A percentile compares a stretch with the other conserved stretches of the same genome.
Conservation (phyloP, 2,113 vertebrate genomes). For the Scolopax mira region DNA sequence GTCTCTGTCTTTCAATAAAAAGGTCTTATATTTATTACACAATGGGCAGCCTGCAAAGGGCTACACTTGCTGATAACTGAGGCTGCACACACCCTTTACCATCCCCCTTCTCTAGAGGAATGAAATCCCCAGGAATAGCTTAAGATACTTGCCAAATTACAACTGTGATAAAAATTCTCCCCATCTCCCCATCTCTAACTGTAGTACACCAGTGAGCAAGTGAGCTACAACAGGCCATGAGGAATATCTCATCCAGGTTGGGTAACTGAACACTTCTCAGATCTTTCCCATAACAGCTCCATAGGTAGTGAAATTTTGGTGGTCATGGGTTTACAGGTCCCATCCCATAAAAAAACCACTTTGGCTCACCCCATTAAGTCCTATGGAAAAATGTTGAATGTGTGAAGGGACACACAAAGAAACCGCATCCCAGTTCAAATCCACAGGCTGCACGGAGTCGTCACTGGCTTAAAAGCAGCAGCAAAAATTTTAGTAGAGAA, state of each 20-base stretch:
- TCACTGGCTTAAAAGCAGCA: conserved; percentile 19
- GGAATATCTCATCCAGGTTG: not conserved
- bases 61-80: not conserved
- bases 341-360: not conserved
- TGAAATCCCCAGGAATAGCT: not conserved
- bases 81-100: not conserved
- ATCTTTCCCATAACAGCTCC: not conserved
- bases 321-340: not conserved
- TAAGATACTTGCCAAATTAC: not conserved
- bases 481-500: not conserved
- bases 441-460: not conserved
- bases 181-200: not conserved
- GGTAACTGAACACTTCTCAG: not conserved
- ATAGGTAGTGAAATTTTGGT: not conserved
- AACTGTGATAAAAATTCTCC: not conserved
- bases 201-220: too few relatives aligned
- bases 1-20: not conserved
- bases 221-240: not conserved
- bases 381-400: not conserved
- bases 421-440: not conserved
- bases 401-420: not conserved
- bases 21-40: not conserved
- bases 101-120: not conserved
- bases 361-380: not conserved
- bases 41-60: not conserved